phyloP scores from a whole-genome alignment of 2,113 vertebrate genomes.

The Pelodiscus sinensis region DNA sequence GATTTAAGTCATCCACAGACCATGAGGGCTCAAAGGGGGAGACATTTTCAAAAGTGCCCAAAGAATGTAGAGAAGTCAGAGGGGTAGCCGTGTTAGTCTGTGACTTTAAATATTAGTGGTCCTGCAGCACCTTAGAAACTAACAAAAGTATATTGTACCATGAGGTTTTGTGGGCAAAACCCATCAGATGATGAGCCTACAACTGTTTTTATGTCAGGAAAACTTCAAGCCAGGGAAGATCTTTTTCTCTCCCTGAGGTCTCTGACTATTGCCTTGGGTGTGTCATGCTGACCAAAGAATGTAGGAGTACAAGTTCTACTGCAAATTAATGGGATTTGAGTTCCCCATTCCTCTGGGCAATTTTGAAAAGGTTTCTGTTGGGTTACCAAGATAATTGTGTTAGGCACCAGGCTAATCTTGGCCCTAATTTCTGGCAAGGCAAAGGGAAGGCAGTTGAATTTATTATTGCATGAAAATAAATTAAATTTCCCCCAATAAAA shows the following conservation, averaged over 20 bases:
- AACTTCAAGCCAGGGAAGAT: no score
- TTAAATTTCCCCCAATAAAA: background rate
- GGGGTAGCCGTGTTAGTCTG: no score
- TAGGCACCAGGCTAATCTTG: background rate
- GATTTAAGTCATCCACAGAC: background rate
- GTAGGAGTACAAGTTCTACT: background rate
- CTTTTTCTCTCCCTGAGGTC: no score
- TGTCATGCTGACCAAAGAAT: background rate
- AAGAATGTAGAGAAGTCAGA: no score
- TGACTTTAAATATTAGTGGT: no score
- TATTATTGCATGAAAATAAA: background rate
- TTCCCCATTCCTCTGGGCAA: background rate
- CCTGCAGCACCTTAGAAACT: no score
- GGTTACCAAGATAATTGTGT: rapidly evolving
- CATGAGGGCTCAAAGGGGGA: background rate
- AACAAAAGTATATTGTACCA: no score
- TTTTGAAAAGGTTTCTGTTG: background rate
- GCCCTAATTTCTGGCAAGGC: background rate
- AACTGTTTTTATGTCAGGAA: no score
- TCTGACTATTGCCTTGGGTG: no score
- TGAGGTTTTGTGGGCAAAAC: no score
- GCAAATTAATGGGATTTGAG: background rate
- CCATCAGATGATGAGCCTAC: no score
- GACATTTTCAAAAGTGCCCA: background rate
- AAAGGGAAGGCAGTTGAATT: background rate